phyloP scores from a whole-genome alignment of 2,797 vertebrate genomes.

The Chelon auratus region DNA sequence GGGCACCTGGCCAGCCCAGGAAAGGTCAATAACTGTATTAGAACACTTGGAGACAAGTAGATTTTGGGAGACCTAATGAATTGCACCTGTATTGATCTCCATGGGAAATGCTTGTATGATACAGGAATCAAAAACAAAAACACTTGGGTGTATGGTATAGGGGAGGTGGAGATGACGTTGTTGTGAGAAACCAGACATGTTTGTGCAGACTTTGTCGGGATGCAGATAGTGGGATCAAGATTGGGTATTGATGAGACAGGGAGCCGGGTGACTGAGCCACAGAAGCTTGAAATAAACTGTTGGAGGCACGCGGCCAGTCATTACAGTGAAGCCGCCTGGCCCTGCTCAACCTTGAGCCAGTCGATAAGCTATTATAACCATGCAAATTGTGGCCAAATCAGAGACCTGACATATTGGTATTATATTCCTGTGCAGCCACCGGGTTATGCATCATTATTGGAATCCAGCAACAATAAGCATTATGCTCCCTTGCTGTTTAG shows the following conservation, averaged over 20 bases:
- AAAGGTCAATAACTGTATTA: conserved; percentile 91
- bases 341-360: conserved; percentile 92
- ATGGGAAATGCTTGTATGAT: conserved; percentile 95
- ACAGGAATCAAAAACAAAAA: conserved; percentile 86
- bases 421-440: conserved; percentile 84
- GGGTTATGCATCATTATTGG: conserved; percentile 87
- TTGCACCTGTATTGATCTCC: conserved; percentile 94
- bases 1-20: conserved; percentile 74
- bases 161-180: conserved; percentile 44
- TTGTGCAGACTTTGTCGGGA: conserved; percentile 76
- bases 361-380: conserved; percentile 99
- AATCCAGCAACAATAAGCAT: conserved; percentile 73
- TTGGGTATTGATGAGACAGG: conserved; percentile 96
- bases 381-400: conserved; percentile 95
- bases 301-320: conserved; percentile 88
- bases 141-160: conserved; percentile 17
- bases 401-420: conserved; percentile 87
- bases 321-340: conserved; percentile 90
- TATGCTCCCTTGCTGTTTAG: conserved; percentile 69
- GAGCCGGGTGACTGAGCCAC: conserved; percentile 92
- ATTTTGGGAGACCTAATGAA: conserved; percentile 92
- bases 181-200: conserved; percentile 49
- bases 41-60: conserved; percentile 87
- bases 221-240: conserved; percentile 93
- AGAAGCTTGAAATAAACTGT: conserved; percentile 94